Conservation (phyloP, 2,113 vertebrate species). For the Pluvialis apricaria region DNA sequence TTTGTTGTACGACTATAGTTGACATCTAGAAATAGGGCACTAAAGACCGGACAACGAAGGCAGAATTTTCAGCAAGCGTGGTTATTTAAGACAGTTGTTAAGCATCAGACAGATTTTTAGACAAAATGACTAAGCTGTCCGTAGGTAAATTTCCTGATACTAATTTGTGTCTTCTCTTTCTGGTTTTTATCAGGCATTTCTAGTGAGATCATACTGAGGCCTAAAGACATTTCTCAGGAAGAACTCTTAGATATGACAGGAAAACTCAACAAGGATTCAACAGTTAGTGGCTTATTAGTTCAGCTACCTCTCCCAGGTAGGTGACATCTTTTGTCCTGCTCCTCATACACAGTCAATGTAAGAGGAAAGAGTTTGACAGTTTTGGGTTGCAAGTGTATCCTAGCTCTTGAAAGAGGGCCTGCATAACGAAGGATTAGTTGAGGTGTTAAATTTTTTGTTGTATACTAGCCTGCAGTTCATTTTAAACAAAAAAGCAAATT, state of each 20-base stretch:
- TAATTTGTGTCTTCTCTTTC: neutral
- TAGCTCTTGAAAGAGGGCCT: neutral
- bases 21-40: neutral
- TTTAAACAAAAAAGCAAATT: neutral
- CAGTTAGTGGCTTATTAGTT: constrained; percentile 87
- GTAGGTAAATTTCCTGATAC: neutral
- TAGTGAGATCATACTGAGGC: constrained; percentile 85
- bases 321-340: neutral
- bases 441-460: neutral
- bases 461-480: neutral
- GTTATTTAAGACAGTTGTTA: neutral
- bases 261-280: constrained; percentile 85
- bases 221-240: constrained; percentile 84
- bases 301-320: constrained; percentile 88
- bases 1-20: neutral
- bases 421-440: neutral
- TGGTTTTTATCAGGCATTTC: constrained; percentile 70
- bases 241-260: constrained; percentile 84
- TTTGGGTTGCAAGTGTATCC: neutral
- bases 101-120: neutral
- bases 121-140: neutral
- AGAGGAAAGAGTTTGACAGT: neutral
- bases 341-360: neutral
- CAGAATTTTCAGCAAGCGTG: neutral
- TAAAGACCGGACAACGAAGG: neutral